phyloP scores from a whole-genome alignment of 2,113 vertebrate species.

The Cyprinodon brontotheroides region DNA sequence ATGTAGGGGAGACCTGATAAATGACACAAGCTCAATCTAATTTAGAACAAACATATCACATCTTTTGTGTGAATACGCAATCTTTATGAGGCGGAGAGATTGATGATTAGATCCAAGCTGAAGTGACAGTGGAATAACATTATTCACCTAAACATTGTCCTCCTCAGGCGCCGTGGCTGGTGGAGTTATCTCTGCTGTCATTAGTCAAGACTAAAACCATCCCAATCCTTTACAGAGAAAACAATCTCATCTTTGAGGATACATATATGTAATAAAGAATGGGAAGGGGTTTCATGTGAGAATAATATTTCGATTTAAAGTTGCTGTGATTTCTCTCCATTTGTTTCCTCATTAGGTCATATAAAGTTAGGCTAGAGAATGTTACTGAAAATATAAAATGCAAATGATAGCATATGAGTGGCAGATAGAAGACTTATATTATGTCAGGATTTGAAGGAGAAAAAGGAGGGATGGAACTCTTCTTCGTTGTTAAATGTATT shows the following conservation, averaged over 20 bases:
- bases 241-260: slow-evolving; percentile 38
- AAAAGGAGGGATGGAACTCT: slow-evolving; percentile 28
- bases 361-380: slow-evolving; percentile 27
- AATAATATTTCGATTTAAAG: slow-evolving; percentile 58
- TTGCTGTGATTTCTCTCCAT: slow-evolving; percentile 21
- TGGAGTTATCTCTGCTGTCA: slow-evolving; percentile 51
- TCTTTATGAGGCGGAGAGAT: slow-evolving; percentile 72
- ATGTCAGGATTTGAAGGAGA: slow-evolving; percentile 5
- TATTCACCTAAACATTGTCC: slow-evolving; percentile 68
- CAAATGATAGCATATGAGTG: slow-evolving; percentile 8
- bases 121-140: slow-evolving; percentile 72
- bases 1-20: slow-evolving; percentile 64
- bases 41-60: slow-evolving; percentile 64
- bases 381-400: slow-evolving; percentile 49
- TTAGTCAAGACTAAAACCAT: slow-evolving; percentile 61
- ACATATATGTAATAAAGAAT: slow-evolving; percentile 40
- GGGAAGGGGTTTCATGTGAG: slow-evolving; percentile 3
- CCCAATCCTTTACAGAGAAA: slow-evolving; percentile 49
- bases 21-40: slow-evolving; percentile 69
- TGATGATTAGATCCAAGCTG: slow-evolving; percentile 63
- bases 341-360: slow-evolving; percentile 41
- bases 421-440: slow-evolving; percentile 4
- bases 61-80: slow-evolving; percentile 65
- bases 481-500: slow-evolving; percentile 68
- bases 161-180: slow-evolving; percentile 38